Evolutionary conservation across 2,888 invertebrate genomes (phyloP).

Genomic region (Leptinotarsa juncta): DNA sequence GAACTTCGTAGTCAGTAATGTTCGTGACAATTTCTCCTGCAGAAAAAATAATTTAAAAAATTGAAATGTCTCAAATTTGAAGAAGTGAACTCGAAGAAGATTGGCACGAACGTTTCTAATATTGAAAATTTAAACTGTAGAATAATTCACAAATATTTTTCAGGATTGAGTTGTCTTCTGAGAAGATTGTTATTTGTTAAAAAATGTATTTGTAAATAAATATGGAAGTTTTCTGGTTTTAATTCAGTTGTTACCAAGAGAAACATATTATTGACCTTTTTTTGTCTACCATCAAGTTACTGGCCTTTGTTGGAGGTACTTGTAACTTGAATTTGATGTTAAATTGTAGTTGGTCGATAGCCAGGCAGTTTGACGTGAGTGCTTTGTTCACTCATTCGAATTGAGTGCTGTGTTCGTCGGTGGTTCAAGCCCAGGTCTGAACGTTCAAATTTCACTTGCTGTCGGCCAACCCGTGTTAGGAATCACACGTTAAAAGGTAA

Average conservation of each 20-base stretch:
- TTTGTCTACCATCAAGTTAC: not conserved
- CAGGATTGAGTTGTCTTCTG: constrained; percentile 45
- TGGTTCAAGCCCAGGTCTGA: too few relatives aligned
- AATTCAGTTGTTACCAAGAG: not conserved
- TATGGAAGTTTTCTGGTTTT: constrained; percentile 30
- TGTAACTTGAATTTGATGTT: too few relatives aligned
- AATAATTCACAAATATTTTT: constrained; percentile 36
- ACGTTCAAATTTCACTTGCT: too few relatives aligned
- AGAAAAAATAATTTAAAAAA: not conserved
- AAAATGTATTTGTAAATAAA: constrained; percentile 41
- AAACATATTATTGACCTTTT: not conserved
- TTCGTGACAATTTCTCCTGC: not conserved
- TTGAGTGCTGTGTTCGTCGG: too few relatives aligned
- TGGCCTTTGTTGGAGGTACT: too few relatives aligned
- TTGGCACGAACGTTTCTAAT: constrained; percentile 6
- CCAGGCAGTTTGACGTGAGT: too few relatives aligned
- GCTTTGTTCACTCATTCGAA: too few relatives aligned
- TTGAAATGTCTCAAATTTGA: not conserved
- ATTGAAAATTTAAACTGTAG: not conserved
- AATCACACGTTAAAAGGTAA: too few relatives aligned
- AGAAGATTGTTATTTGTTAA: constrained; percentile 37
- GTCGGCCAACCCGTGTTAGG: too few relatives aligned
- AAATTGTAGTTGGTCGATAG: too few relatives aligned
- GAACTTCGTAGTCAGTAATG: not conserved
- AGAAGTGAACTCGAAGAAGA: too few relatives aligned